Base-by-base conservation (phyloP, 2,113 vertebrate genomes). In the Tinamus guttatus region DNA sequence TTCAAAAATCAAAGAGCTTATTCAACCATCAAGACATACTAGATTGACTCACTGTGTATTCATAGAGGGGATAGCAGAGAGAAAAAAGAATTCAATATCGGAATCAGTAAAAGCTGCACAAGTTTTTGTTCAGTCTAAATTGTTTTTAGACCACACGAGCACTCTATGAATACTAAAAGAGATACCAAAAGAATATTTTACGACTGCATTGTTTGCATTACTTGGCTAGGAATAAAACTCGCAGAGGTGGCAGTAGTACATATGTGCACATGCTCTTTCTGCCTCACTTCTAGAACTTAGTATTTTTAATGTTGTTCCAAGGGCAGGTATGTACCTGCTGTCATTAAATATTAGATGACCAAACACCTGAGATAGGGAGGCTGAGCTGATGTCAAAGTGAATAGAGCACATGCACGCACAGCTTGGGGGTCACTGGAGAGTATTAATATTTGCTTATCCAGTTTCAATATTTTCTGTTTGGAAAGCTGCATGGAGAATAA, bases 1-100 rank as follows among this genome's bases (percentile, higher is more conserved):
- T 98, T 98, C 97, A 97, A 95, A 98, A 98, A 98, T 98, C 98
- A 98, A 98, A 98, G 97, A 96, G 96, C 87, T 98, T 98, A 97
- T 98, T 98, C 98, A 98, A 97, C 94, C 96, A 97, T 97, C 97
- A 98, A 97, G 98, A 97, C 95, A 90, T 75, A 96, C 70, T 88
- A 97, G 97, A 98, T 97, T 98, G 97, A 97, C 96, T 98, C 93
- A 24, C 97, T 97, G 94, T 87, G 94, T 97, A 97, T 97, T 98
- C 96, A 96, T 87, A 88, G 94, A 94, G 89, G 96, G 96, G 85
- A 93, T 32, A 87, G 88, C 22, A 89, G 79, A 70, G 76, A 75
- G 94, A 96, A 80, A 91, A 87, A 96, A 97, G 94, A 97, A 97
- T 97, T 96, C 93, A 70, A 95, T 97, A 97, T 97, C 93, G 84